Evolutionary conservation across 2,888 invertebrate species (phyloP).

Genomic region (Dysmachus trigonus): DNA sequence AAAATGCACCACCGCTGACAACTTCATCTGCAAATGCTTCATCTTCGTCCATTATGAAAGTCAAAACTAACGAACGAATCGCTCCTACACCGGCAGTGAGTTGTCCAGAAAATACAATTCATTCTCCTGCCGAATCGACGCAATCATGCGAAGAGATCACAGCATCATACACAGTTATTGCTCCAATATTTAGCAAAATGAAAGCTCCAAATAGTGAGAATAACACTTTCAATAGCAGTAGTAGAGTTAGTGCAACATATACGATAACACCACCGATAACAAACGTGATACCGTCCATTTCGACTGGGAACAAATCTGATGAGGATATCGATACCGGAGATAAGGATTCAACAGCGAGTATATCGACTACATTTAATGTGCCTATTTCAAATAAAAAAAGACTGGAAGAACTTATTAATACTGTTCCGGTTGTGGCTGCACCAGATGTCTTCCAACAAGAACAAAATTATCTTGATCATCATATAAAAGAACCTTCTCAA

Average conservation of each 20-base stretch:
- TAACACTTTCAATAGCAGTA: slow-evolving; percentile 50
- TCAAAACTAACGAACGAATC: slow-evolving; percentile 53
- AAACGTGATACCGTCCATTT: slow-evolving; percentile 33
- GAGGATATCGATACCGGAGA: neutral
- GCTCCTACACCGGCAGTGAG: slow-evolving; percentile 48
- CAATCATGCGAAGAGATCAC: slow-evolving; percentile 48
- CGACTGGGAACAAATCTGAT: slow-evolving; percentile 29
- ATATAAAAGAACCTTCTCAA: neutral
- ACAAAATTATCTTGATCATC: neutral
- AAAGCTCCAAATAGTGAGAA: slow-evolving; percentile 33
- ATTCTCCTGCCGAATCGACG: slow-evolving; percentile 11
- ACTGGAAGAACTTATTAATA: slow-evolving; percentile 51
- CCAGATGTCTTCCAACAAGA: neutral
- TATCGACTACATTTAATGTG: slow-evolving; percentile 49
- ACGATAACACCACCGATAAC: slow-evolving; percentile 48
- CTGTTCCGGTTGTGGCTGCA: slow-evolving; percentile 37
- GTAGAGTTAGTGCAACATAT: slow-evolving; percentile 57
- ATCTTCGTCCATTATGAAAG: slow-evolving; percentile 46
- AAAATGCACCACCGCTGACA: slow-evolving; percentile 56
- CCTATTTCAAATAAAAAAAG: slow-evolving; percentile 51
- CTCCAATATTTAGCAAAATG: slow-evolving; percentile 42
- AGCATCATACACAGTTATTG: slow-evolving; percentile 51
- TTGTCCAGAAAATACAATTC: slow-evolving; percentile 32
- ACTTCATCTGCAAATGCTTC: slow-evolving; percentile 15
- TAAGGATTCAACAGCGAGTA: slow-evolving; percentile 26